These are phyloP conservation scores for Spermophilus dauricus DNA, from an alignment of 2,113 vertebrate species.

Conservation along the genomic window DNA sequence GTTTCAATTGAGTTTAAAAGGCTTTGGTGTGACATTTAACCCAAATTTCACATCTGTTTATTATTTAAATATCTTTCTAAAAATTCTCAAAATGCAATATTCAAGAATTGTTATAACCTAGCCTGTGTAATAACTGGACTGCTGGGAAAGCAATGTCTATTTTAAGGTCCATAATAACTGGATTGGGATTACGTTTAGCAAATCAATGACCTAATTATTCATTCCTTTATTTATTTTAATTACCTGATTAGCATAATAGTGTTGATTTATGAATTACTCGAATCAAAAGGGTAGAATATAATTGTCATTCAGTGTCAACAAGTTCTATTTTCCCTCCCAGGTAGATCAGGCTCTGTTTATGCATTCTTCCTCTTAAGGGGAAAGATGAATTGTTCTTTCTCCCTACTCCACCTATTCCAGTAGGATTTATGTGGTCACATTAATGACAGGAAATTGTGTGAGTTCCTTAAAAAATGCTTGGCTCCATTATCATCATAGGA, in stretches of 20 bases:
- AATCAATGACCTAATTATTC: slow-evolving; percentile 37
- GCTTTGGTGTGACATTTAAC: background rate
- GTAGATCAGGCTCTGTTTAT: background rate
- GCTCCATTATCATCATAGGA: background rate
- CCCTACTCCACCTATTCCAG: background rate
- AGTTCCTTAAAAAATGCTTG: background rate
- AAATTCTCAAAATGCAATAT: background rate
- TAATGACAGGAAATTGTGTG: background rate
- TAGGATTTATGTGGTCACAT: background rate
- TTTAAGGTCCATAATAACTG: slow-evolving; percentile 49
- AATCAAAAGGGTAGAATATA: background rate
- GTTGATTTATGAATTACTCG: slow-evolving; percentile 62
- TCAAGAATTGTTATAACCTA: background rate
- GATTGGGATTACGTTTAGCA: background rate
- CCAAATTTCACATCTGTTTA: background rate
- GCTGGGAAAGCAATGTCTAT: background rate
- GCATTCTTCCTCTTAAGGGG: background rate
- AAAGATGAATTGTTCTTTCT: slow-evolving; percentile 38
- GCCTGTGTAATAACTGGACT: background rate
- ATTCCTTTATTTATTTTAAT: slow-evolving; percentile 61
- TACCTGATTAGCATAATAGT: slow-evolving; percentile 30
- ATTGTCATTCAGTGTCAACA: background rate
- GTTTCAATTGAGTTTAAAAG: slow-evolving; percentile 2
- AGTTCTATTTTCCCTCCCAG: background rate
- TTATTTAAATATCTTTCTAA: slow-evolving; percentile 11